Evolutionary conservation across 1,140 invertebrate genomes (phyloP).

Genomic region (Cyclina sinensis): DNA sequence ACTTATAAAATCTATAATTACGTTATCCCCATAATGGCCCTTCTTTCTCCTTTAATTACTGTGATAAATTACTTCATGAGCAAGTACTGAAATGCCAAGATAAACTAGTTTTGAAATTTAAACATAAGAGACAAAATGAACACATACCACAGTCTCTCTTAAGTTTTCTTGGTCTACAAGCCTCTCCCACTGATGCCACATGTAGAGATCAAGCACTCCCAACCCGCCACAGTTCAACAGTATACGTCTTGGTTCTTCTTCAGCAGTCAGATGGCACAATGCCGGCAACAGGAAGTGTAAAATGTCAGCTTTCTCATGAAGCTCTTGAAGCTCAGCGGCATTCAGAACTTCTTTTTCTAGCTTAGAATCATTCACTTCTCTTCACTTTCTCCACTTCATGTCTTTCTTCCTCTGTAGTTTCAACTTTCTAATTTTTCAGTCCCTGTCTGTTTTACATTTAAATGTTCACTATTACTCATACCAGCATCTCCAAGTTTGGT

Average conservation of each 20-base stretch:
- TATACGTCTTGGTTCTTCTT: constrained; percentile 45
- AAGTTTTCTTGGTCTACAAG: constrained; percentile 33
- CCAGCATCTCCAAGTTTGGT: not conserved
- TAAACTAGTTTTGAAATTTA: too few species aligned
- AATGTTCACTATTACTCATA: not conserved
- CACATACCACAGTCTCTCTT: constrained; percentile 42
- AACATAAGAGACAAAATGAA: not conserved
- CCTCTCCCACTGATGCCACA: constrained; percentile 58
- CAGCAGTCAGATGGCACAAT: constrained; percentile 60
- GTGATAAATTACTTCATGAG: too few species aligned
- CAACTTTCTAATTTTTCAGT: constrained; percentile 1
- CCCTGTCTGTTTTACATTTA: not conserved
- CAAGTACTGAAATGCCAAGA: too few species aligned
- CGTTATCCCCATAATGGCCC: too few species aligned
- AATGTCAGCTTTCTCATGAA: constrained; percentile 58
- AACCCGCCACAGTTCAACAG: constrained; percentile 40
- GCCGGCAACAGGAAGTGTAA: constrained; percentile 62
- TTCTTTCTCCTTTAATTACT: too few species aligned
- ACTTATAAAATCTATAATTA: too few species aligned
- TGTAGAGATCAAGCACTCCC: constrained; percentile 55
- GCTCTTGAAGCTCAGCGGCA: constrained; percentile 50
- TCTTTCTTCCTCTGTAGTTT: not conserved
- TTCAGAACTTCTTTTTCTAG: constrained; percentile 55
- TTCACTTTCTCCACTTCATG: not conserved
- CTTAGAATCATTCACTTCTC: constrained; percentile 9